Conservation (phyloP, 2,888 invertebrate genomes). For the Chesias legatella region DNA sequence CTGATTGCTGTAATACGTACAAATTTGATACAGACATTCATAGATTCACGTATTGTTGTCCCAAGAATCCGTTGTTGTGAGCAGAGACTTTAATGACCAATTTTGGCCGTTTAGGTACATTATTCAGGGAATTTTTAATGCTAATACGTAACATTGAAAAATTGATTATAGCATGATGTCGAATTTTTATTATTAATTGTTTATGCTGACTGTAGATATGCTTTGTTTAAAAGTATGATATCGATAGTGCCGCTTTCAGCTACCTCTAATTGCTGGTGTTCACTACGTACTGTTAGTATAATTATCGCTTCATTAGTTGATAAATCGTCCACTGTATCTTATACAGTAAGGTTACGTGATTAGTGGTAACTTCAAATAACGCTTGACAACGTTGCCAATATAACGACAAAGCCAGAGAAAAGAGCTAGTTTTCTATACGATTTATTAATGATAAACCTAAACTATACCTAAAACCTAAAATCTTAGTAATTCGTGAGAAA, state of each 20-base stretch:
- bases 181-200: too few relatives aligned
- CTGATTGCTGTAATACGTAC: too few relatives aligned
- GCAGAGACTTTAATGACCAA: too few relatives aligned
- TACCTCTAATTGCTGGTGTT: conserved; percentile 67
- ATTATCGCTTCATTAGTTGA: conserved; percentile 44
- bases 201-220: conserved; percentile 21
- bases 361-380: conserved; percentile 63
- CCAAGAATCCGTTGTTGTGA: too few relatives aligned
- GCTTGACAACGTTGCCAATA: conserved; percentile 45
- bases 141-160: too few relatives aligned
- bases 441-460: too few relatives aligned
- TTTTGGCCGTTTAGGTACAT: too few relatives aligned
- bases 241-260: conserved; percentile 62
- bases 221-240: conserved; percentile 66
- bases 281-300: conserved; percentile 55
- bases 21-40: too few relatives aligned
- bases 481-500: too few relatives aligned
- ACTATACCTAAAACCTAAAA: too few relatives aligned
- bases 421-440: conserved; percentile 4
- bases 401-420: background rate
- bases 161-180: conserved; percentile 41
- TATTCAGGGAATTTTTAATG: too few relatives aligned
- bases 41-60: too few relatives aligned
- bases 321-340: conserved; percentile 35
- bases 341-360: conserved; percentile 52